These are phyloP conservation scores for Cephus sareptanus DNA, from an alignment of 2,888 invertebrate genomes.

Conservation along the genomic window DNA sequence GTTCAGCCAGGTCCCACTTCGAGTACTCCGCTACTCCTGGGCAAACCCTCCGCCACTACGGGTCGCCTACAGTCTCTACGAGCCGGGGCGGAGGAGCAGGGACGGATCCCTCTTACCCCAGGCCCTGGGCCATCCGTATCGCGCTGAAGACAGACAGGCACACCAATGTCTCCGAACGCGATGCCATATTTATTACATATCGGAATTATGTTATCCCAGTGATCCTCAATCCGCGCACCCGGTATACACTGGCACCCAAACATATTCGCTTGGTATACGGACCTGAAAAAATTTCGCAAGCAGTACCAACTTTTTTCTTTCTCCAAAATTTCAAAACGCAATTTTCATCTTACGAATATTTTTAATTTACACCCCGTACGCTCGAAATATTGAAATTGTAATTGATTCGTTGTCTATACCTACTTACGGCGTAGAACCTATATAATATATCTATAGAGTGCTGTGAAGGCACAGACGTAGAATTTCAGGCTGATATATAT, in stretches of 20 bases:
- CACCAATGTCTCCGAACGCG: conserved; percentile 46
- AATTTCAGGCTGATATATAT: neutral
- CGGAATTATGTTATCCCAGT: conserved; percentile 52
- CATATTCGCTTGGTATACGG: neutral
- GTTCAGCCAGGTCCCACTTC: conserved; percentile 63
- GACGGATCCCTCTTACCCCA: neutral
- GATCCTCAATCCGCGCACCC: neutral
- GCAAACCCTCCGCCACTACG: conserved; percentile 41
- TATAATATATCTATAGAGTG: neutral
- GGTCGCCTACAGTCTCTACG: neutral
- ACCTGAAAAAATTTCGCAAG: neutral
- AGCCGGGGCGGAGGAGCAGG: neutral
- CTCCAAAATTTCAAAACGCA: neutral
- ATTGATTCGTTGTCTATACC: neutral
- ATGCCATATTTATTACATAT: conserved; percentile 59
- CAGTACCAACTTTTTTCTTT: neutral
- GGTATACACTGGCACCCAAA: neutral
- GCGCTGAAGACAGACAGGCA: conserved; percentile 50
- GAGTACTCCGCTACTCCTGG: conserved; percentile 52
- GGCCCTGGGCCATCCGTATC: neutral
- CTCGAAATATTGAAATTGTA: neutral
- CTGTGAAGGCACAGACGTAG: neutral
- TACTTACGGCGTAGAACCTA: neutral
- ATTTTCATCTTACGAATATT: neutral
- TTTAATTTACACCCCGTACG: neutral